Evolutionary conservation across 1,140 invertebrate genomes (phyloP).

Genomic region (Cecropterus lyciades): DNA sequence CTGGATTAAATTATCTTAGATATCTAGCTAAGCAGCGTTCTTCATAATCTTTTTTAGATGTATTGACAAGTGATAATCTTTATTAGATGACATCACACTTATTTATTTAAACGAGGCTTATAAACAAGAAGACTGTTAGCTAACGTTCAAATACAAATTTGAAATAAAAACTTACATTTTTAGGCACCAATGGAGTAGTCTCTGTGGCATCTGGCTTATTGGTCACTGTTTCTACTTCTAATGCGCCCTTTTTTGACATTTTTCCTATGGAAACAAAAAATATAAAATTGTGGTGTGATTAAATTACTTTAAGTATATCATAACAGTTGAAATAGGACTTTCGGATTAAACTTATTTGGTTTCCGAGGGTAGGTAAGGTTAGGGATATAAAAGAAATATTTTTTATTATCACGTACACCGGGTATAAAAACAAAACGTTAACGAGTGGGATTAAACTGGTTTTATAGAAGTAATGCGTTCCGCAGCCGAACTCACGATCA

Average conservation of each 20-base stretch:
- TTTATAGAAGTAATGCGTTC: conserved; percentile 5
- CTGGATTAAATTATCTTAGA: neutral
- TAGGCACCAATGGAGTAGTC: conserved; percentile 50
- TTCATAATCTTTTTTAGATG: no score
- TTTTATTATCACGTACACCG: neutral
- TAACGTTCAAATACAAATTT: no score
- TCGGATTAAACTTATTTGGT: no score
- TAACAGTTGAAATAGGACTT: neutral
- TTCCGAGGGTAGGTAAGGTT: no score
- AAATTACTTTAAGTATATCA: neutral
- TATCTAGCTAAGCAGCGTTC: neutral
- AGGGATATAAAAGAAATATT: neutral
- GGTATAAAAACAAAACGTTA: conserved; percentile 12
- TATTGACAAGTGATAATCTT: no score
- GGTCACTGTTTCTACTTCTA: conserved; percentile 35
- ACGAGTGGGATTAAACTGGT: conserved; percentile 19
- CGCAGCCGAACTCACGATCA: conserved; percentile 4
- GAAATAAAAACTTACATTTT: conserved; percentile 41
- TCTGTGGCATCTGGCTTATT: conserved; percentile 43
- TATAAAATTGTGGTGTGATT: neutral
- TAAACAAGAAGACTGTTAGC: no score
- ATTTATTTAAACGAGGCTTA: no score
- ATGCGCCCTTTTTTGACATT: conserved; percentile 53
- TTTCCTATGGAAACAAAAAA: conserved; percentile 22
- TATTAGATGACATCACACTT: no score